A percentile compares a stretch with the other conserved stretches of the same genome.
phyloP scores from a whole-genome alignment of 1,140 invertebrate species.

The Gryllus bimaculatus region DNA sequence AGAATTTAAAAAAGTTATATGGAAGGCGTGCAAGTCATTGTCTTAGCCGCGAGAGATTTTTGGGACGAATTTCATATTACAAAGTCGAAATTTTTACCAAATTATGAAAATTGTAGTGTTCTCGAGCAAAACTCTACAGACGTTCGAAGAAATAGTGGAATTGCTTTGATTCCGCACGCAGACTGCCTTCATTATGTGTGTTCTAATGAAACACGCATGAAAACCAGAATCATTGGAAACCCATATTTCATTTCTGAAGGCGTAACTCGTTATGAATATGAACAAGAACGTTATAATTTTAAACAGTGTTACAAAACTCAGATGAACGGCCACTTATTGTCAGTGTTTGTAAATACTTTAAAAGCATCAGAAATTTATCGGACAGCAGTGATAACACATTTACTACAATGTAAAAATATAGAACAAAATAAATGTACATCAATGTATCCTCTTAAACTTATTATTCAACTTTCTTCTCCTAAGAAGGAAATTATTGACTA shows the following conservation, averaged over 20 bases:
- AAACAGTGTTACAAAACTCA: neutral
- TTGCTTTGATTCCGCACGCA: too few relatives aligned
- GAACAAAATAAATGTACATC: neutral
- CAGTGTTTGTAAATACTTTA: constrained; percentile 16
- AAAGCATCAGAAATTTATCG: constrained; percentile 9
- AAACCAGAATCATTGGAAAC: too few relatives aligned
- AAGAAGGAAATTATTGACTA: constrained; percentile 10
- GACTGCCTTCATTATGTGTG: too few relatives aligned
- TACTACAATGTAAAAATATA: neutral
- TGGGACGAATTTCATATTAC: neutral
- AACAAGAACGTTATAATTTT: neutral
- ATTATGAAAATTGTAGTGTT: neutral
- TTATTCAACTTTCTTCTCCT: neutral
- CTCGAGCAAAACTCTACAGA: too few relatives aligned
- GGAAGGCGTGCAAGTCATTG: neutral
- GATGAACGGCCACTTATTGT: constrained; percentile 23
- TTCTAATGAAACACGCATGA: too few relatives aligned
- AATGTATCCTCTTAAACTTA: neutral
- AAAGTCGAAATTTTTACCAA: neutral
- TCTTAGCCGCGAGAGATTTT: neutral
- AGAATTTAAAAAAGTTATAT: neutral
- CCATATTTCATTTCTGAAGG: too few relatives aligned
- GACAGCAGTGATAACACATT: constrained; percentile 2
- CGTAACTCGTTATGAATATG: neutral
- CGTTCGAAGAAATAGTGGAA: too few relatives aligned